Base-by-base conservation (phyloP, 2,888 invertebrate genomes). In the Agrochola lychnidis region DNA sequence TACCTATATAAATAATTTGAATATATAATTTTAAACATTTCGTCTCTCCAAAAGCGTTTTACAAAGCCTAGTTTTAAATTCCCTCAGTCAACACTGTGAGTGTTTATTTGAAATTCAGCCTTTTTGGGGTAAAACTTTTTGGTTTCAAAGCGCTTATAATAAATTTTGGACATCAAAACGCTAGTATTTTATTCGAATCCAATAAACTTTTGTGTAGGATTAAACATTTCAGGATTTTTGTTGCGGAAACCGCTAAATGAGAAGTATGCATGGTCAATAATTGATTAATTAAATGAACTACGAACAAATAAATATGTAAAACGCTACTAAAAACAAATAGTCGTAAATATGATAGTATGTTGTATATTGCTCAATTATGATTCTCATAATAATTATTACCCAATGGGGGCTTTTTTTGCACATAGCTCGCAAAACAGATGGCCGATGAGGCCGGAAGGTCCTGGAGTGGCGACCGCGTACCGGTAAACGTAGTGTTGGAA, bases 51-150 rank as follows among this genome's bases (percentile, higher is more conserved):
- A 73, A 48, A 62, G 30, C 36, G n/a, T 53, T 70, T 61, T 19
- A 74, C 48, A 73, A 62, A 69, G 63, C 61, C 71, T 79, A 63
- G 63, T 86, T 84, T 79, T 30, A 71, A 83, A 73, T 71, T 70
- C 66, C 14, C 51, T 67, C 62, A 70, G 79, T 79, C 76, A 79
- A 76, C 76, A 74, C 42, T 66, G 57, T 0, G 66, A 73, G 51
- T 82, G 61, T 79, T 70, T 76, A 71, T 71, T 76, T 75, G 79
- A 76, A 64, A 72, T 74, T 57, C 51, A 64, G 71, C 56, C 69
- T 67, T 83, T 83, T 72, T 51, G 72, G 51, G 22, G 19, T 36
- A 36, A 71, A 82, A 83, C 70, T 84, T 84, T 76, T 79, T 56
- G 51, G 63, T 72, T 79, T 59, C 57, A 78, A 74, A 61, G 63